Percentiles rank a stretch among this genome's conserved stretches.
Evolutionary conservation across 2,888 invertebrate genomes (phyloP).

Genomic region (Steinernema scapterisci): DNA sequence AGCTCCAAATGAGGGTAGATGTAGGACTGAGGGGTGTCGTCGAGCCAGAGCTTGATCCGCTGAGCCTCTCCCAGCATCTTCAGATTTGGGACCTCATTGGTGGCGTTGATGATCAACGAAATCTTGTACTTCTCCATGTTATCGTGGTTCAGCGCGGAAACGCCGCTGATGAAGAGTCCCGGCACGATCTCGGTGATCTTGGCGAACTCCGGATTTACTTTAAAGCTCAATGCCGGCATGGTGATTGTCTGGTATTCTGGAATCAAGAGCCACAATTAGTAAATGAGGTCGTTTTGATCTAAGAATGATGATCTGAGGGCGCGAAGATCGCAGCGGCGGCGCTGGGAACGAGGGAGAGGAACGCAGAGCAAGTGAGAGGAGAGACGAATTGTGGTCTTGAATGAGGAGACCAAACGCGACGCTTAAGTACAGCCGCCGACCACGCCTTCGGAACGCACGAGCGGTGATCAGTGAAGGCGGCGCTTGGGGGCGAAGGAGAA

Average conservation of each 20-base stretch:
- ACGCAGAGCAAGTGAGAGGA: not conserved
- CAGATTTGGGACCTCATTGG: slow-evolving; percentile 74
- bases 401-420: slow-evolving; percentile 3
- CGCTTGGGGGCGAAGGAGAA: not conserved
- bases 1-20: slow-evolving; percentile 63
- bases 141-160: slow-evolving; percentile 77
- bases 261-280: not conserved
- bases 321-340: too few species aligned
- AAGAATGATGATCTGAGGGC: too few species aligned
- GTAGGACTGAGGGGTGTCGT: slow-evolving; percentile 64
- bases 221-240: slow-evolving; percentile 52
- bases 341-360: not conserved
- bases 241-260: slow-evolving; percentile 11
- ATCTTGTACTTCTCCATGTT: slow-evolving; percentile 73
- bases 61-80: slow-evolving; percentile 63
- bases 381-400: slow-evolving; percentile 25
- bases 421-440: slow-evolving; percentile 25
- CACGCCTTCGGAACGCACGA: slow-evolving; percentile 22
- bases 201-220: slow-evolving; percentile 66
- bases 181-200: slow-evolving; percentile 68
- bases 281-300: too few species aligned
- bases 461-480: slow-evolving; percentile 18
- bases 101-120: slow-evolving; percentile 81
- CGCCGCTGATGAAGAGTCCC: slow-evolving; percentile 80
- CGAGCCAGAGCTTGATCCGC: slow-evolving; percentile 66